Conservation (phyloP, 2,888 invertebrate species). For the Ceratothoa steindachneri region DNA sequence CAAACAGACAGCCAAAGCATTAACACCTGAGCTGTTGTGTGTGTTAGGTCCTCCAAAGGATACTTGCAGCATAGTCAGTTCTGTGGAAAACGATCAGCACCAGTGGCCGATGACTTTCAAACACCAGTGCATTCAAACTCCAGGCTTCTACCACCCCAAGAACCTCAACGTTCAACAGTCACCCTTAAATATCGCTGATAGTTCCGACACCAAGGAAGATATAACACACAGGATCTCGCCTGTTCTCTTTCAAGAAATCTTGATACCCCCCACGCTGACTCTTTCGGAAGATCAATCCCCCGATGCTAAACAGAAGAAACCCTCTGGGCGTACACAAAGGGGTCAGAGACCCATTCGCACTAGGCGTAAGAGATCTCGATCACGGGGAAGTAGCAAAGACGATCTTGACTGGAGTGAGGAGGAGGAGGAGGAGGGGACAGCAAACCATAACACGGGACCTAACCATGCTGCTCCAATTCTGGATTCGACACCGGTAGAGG, state of each 20-base stretch:
- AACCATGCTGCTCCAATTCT: not conserved
- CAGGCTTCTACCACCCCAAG: constrained; percentile 25
- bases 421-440: not conserved
- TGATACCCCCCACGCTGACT: not conserved
- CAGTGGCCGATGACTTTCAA: constrained; percentile 30
- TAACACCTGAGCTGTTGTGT: constrained; percentile 41
- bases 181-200: constrained; percentile 23
- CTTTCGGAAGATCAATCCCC: not conserved
- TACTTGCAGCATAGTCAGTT: not conserved
- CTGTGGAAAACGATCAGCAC: constrained; percentile 9
- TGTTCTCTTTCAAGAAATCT: not conserved
- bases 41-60: constrained; percentile 38
- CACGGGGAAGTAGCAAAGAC: not conserved
- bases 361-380: constrained; percentile 2
- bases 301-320: not conserved
- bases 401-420: constrained; percentile 6
- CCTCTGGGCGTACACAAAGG: not conserved
- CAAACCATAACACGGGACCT: not conserved
- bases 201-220: constrained; percentile 1
- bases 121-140: not conserved
- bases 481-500: not conserved
- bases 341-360: not conserved
- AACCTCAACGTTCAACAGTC: constrained; percentile 25
- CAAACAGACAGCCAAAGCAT: constrained; percentile 38
- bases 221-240: not conserved